phyloP scores from a whole-genome alignment of 2,113 vertebrate genomes.

The Tragelaphus buxtoni region DNA sequence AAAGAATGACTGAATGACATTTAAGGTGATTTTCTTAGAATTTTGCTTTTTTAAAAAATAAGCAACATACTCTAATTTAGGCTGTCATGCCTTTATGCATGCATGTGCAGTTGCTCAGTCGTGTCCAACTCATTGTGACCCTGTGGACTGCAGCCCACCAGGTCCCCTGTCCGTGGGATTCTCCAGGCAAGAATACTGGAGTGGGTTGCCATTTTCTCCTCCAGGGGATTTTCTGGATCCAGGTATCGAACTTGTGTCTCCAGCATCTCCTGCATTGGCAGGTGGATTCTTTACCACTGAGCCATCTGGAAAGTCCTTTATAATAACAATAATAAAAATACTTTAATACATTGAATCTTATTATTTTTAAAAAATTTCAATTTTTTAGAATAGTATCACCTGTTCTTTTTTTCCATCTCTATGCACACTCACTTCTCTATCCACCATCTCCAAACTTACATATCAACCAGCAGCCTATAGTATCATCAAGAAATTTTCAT shows the following conservation, averaged over 20 bases:
- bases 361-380: accelerated
- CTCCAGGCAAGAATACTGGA: neutral
- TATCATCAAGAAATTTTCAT: neutral
- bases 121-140: neutral
- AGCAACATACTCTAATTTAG: conserved; percentile 38
- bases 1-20: conserved; percentile 63
- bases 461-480: neutral
- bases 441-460: neutral
- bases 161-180: neutral
- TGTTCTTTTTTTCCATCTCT: neutral
- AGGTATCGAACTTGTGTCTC: neutral
- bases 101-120: neutral
- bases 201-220: neutral
- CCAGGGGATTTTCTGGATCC: neutral
- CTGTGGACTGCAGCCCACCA: neutral
- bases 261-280: neutral
- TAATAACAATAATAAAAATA: conserved; percentile 18
- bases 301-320: neutral
- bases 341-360: neutral
- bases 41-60: conserved; percentile 67
- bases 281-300: neutral
- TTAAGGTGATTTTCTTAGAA: conserved; percentile 64
- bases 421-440: neutral
- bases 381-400: neutral
- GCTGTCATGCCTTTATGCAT: neutral